phyloP scores from a whole-genome alignment of 2,113 vertebrate genomes.

The Aplodontia rufa region DNA sequence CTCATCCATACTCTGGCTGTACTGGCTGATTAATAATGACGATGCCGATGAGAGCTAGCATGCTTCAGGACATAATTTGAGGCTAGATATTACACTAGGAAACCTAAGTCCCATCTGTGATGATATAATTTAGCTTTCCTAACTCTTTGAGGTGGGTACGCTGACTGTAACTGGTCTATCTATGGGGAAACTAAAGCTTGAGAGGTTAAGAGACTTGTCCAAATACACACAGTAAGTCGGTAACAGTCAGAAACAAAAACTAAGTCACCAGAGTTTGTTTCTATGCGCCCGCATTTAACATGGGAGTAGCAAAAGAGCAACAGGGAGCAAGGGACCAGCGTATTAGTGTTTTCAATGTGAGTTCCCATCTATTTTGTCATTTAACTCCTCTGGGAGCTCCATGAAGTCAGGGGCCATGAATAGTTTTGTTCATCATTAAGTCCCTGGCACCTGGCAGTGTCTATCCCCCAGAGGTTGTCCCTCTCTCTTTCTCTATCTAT shows the following conservation, averaged over 20 bases:
- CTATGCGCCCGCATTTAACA: background rate
- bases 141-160: background rate
- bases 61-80: background rate
- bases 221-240: background rate
- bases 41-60: background rate
- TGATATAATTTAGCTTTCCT: background rate
- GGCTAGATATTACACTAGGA: background rate
- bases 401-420: background rate
- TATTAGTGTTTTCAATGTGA: fast-evolving
- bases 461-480: background rate
- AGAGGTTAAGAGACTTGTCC: background rate
- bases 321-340: no score
- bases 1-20: background rate
- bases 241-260: background rate
- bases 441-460: background rate
- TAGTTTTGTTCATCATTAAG: background rate
- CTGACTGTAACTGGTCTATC: background rate
- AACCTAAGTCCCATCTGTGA: background rate
- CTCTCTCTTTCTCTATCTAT: no score
- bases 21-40: background rate
- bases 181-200: background rate
- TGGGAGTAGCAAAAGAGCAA: background rate
- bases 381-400: background rate
- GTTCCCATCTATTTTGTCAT: background rate
- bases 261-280: background rate